Conservation (phyloP, 2,888 invertebrate species). For the Ephialtes manifestator region DNA sequence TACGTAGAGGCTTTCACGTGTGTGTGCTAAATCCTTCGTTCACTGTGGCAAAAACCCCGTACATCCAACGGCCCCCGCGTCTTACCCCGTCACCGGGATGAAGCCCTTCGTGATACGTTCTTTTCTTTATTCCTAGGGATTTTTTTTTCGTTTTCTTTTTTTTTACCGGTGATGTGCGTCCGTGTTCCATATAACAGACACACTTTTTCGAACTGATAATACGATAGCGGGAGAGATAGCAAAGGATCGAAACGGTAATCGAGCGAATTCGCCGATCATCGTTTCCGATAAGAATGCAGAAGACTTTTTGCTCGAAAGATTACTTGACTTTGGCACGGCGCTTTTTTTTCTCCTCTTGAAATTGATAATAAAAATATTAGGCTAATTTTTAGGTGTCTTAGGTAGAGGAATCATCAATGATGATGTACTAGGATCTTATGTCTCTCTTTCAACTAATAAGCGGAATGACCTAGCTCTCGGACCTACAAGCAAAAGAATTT, state of each 20-base stretch:
- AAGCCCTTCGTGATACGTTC: conserved; percentile 58
- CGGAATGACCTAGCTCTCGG: too few species aligned
- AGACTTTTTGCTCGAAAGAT: conserved; percentile 2
- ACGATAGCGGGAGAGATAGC: background rate
- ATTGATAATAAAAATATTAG: background rate
- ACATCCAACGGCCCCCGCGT: conserved; percentile 14
- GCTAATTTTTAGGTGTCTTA: background rate
- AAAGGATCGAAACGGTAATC: conserved; percentile 61
- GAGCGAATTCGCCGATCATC: background rate
- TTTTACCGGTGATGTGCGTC: conserved; percentile 35
- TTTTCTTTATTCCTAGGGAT: conserved; percentile 38
- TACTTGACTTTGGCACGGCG: background rate
- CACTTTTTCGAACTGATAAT: conserved; percentile 46
- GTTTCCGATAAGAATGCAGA: conserved; percentile 1
- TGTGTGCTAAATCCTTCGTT: conserved; percentile 53
- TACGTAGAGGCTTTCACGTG: conserved; percentile 1
- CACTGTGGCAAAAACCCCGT: conserved; percentile 51
- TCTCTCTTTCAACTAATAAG: too few species aligned
- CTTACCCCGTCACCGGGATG: conserved; percentile 12
- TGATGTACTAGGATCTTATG: too few species aligned
- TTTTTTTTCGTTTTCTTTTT: conserved; percentile 39
- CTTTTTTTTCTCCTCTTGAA: background rate
- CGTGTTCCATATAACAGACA: conserved; percentile 21
- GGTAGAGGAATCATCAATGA: background rate
- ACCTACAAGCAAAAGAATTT: too few species aligned